Evolutionary conservation across 2,113 vertebrate species (phyloP).

Genomic region (Podiceps cristatus): DNA sequence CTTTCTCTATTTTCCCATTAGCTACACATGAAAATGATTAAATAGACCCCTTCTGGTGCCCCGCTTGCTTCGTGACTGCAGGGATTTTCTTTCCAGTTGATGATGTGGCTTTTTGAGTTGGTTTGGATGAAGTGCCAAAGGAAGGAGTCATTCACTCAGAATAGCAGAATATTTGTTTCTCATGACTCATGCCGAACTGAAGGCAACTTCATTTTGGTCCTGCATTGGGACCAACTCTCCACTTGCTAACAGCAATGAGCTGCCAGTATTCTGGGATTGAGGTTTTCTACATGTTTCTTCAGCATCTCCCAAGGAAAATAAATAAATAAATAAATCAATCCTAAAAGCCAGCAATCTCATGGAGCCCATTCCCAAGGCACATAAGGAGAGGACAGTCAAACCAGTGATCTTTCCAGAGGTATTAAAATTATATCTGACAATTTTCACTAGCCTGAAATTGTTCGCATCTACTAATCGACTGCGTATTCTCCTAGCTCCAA

Average conservation of each 20-base stretch:
- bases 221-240: background rate
- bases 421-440: background rate
- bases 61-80: background rate
- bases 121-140: background rate
- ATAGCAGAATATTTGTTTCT: background rate
- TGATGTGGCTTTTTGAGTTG: conserved; percentile 4
- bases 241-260: background rate
- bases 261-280: background rate
- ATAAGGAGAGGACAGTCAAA: background rate
- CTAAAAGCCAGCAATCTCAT: background rate
- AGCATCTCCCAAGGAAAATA: background rate
- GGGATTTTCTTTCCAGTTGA: background rate
- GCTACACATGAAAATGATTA: background rate
- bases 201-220: background rate
- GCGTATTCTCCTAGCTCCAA: background rate
- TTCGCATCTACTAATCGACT: background rate
- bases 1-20: conserved; percentile 2
- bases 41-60: background rate
- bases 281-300: background rate
- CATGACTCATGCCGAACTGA: background rate
- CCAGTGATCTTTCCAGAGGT: background rate
- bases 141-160: background rate
- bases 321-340: too few species aligned
- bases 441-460: background rate
- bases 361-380: background rate